Evolutionary conservation across 2,888 invertebrate genomes (phyloP).

Genomic region (Oegoconia quadripuncta): DNA sequence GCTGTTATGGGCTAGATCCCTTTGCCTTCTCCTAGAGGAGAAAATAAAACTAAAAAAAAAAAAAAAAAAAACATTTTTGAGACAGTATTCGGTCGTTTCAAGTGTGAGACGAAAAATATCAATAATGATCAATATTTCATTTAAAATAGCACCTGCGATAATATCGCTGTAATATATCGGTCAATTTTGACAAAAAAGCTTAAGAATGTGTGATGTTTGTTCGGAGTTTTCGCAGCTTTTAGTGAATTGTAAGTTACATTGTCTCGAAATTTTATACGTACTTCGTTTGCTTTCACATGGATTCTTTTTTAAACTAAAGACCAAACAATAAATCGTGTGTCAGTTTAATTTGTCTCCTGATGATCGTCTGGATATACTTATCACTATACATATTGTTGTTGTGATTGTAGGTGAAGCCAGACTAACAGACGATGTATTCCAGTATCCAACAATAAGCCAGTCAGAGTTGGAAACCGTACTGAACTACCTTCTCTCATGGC

Average conservation of each 20-base stretch:
- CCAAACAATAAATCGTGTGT: background rate
- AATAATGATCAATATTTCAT: slow-evolving; percentile 70
- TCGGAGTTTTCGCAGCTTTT: slow-evolving; percentile 95
- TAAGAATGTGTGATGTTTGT: slow-evolving; percentile 93
- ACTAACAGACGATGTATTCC: slow-evolving; percentile 87
- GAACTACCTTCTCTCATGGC: slow-evolving; percentile 93
- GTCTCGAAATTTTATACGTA: slow-evolving; percentile 66
- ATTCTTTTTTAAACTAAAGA: slow-evolving; percentile 28
- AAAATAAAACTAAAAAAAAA: no score
- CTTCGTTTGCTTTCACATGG: slow-evolving; percentile 35
- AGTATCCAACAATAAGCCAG: slow-evolving; percentile 85
- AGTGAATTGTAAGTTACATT: slow-evolving; percentile 81
- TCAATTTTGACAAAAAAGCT: slow-evolving; percentile 71
- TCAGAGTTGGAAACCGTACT: slow-evolving; percentile 91
- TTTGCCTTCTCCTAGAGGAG: no score
- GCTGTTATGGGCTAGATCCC: no score
- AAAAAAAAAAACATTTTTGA: no score
- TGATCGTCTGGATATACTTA: background rate
- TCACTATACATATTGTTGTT: slow-evolving; percentile 29
- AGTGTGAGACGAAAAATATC: slow-evolving; percentile 71
- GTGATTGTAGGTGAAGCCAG: slow-evolving; percentile 88
- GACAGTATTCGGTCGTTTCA: slow-evolving; percentile 73
- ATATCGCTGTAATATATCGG: slow-evolving; percentile 69
- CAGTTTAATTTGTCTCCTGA: background rate
- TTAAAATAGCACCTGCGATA: slow-evolving; percentile 55